Conservation (phyloP, 2,113 vertebrate species). For the Coracopsis vasa region DNA sequence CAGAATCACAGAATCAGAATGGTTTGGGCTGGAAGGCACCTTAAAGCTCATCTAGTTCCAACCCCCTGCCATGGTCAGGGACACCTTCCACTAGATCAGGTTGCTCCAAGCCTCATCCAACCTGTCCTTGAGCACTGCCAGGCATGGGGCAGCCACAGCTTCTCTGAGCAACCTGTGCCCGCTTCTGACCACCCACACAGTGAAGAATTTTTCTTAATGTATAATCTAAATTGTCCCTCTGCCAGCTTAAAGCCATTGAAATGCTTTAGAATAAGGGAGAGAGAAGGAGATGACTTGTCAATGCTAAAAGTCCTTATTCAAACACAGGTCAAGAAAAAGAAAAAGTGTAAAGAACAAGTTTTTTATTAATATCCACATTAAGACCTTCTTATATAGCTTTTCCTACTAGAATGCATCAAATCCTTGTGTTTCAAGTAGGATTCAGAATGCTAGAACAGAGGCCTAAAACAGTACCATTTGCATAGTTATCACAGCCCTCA, state of each 20-base stretch:
- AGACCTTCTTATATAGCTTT: not conserved
- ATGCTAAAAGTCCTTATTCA: not conserved
- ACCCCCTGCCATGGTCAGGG: not conserved
- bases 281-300: not conserved
- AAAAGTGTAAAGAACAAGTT: not conserved
- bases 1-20: not conserved
- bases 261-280: not conserved
- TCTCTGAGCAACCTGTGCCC: not conserved
- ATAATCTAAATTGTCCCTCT: not conserved
- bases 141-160: not conserved
- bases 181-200: not conserved
- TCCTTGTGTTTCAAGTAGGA: not conserved
- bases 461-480: not conserved
- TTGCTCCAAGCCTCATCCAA: not conserved
- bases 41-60: not conserved
- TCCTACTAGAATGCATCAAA: not conserved
- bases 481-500: not conserved
- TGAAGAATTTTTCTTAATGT: not conserved
- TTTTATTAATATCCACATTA: not conserved
- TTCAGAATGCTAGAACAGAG: not conserved
- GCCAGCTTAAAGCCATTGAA: not conserved
- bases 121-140: not conserved
- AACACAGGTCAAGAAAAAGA: not conserved
- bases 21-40: not conserved
- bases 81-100: not conserved